Evolutionary conservation across 2,797 vertebrate genomes (phyloP).

Genomic region (Ctenopoma multispine): DNA sequence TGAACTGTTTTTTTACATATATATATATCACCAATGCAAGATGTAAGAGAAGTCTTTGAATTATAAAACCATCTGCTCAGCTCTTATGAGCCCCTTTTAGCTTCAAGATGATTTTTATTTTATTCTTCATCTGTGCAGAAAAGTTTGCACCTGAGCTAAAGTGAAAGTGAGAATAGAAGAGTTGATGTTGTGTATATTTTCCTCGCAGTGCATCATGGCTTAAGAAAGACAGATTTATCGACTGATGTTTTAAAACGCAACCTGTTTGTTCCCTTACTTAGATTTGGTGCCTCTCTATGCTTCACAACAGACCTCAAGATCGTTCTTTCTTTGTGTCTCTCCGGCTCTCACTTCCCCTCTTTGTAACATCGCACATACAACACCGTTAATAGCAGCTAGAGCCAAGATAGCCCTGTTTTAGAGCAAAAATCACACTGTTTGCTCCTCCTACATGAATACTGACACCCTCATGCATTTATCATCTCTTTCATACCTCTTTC

Average conservation of each 20-base stretch:
- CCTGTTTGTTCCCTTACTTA: conserved; percentile 51
- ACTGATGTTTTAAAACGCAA: conserved; percentile 27
- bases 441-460: conserved; percentile 29
- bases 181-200: conserved; percentile 17
- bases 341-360: conserved; percentile 41
- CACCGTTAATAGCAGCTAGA: conserved; percentile 32
- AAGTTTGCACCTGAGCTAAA: conserved; percentile 22
- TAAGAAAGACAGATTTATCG: conserved; percentile 26
- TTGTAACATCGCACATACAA: conserved; percentile 37
- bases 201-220: conserved; percentile 34
- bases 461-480: conserved; percentile 15
- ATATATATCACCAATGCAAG: too few relatives aligned
- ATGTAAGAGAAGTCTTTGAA: conserved; percentile 25
- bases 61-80: conserved; percentile 33
- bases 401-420: conserved; percentile 32
- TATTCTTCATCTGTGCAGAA: conserved; percentile 27
- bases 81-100: conserved; percentile 32
- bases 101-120: conserved; percentile 22
- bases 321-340: conserved; percentile 30
- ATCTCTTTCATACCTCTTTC: conserved; percentile 51
- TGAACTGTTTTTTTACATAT: conserved; percentile 30
- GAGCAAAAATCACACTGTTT: conserved; percentile 48
- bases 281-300: conserved; percentile 69
- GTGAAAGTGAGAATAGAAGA: conserved; percentile 14
- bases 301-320: conserved; percentile 74